A percentile compares a stretch with the other conserved stretches of the same genome.
These are phyloP conservation scores for Chrysogorgia sp. DNA, from an alignment of 92 coral and sea anemone species.

Conservation along the genomic window DNA sequence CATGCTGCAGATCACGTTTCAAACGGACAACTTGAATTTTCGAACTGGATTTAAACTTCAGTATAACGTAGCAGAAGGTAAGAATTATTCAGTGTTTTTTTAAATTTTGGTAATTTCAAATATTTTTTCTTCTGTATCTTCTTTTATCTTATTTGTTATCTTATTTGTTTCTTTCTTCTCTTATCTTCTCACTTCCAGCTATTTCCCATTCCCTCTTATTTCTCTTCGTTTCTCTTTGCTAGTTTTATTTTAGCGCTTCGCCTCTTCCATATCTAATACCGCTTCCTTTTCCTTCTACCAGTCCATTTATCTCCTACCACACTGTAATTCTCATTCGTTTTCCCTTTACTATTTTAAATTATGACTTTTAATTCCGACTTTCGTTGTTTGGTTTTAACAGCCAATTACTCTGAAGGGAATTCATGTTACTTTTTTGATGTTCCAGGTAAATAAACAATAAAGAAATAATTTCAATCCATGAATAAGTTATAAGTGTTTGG, in stretches of 20 bases:
- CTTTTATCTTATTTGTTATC: background rate
- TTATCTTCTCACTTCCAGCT: too few species aligned
- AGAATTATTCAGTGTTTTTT: too few species aligned
- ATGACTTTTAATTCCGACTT: too few species aligned
- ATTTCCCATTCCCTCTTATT: background rate
- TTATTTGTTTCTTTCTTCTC: background rate
- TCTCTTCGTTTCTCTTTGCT: background rate
- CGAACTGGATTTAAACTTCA: constrained; percentile 65
- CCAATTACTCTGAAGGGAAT: background rate
- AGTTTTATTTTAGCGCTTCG: too few species aligned
- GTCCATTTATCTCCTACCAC: too few species aligned
- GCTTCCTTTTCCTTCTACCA: too few species aligned
- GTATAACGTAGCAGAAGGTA: constrained; percentile 37
- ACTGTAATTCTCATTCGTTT: too few species aligned
- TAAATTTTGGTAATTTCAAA: too few species aligned
- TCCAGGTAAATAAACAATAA: background rate
- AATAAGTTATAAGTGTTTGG: too few species aligned
- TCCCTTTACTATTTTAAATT: too few species aligned
- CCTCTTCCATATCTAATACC: too few species aligned
- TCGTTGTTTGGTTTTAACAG: background rate
- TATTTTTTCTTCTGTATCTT: background rate
- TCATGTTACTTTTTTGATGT: background rate
- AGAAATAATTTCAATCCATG: too few species aligned
- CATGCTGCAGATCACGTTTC: constrained; percentile 62
- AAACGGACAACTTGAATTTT: constrained; percentile 31